phyloP scores from a whole-genome alignment of 2,113 vertebrate genomes.

The Trematocara unimaculatum region DNA sequence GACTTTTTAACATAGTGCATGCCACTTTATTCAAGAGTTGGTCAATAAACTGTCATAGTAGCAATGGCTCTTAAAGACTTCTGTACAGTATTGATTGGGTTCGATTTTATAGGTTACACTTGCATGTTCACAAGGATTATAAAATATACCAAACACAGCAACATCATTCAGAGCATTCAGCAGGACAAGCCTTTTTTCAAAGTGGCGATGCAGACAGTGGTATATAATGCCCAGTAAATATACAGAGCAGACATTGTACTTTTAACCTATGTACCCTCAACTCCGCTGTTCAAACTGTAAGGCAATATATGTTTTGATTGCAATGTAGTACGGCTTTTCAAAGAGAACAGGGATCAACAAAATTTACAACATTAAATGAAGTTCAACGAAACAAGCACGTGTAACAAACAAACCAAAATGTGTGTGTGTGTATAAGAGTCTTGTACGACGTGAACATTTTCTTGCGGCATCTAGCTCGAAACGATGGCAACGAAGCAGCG shows the following conservation, averaged over 20 bases:
- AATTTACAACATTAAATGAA: slow-evolving; percentile 75
- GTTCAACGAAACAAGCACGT: slow-evolving; percentile 50
- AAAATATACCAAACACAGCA: slow-evolving; percentile 74
- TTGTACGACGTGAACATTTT: background rate
- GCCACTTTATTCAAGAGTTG: slow-evolving; percentile 71
- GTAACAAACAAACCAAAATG: slow-evolving; percentile 37
- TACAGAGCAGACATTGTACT: slow-evolving; percentile 59
- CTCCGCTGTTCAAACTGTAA: slow-evolving; percentile 78
- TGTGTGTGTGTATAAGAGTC: slow-evolving; percentile 1
- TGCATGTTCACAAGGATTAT: slow-evolving; percentile 66
- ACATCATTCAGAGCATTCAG: slow-evolving; percentile 67
- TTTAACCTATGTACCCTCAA: slow-evolving; percentile 71
- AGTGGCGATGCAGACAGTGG: slow-evolving; percentile 76
- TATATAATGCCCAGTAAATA: slow-evolving; percentile 85
- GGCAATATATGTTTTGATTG: slow-evolving; percentile 73
- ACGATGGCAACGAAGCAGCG: slow-evolving; percentile 64
- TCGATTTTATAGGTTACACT: slow-evolving; percentile 30
- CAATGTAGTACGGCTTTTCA: slow-evolving; percentile 21
- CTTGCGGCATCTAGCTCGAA: slow-evolving; percentile 44
- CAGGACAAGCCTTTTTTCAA: slow-evolving; percentile 69
- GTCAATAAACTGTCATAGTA: slow-evolving; percentile 51
- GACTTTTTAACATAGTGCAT: slow-evolving; percentile 46
- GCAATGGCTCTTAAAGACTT: slow-evolving; percentile 52
- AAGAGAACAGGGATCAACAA: slow-evolving; percentile 58
- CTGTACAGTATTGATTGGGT: slow-evolving; percentile 56